Evolutionary conservation across 2,888 invertebrate species (phyloP).

Genomic region (Lithophane ornitopus): DNA sequence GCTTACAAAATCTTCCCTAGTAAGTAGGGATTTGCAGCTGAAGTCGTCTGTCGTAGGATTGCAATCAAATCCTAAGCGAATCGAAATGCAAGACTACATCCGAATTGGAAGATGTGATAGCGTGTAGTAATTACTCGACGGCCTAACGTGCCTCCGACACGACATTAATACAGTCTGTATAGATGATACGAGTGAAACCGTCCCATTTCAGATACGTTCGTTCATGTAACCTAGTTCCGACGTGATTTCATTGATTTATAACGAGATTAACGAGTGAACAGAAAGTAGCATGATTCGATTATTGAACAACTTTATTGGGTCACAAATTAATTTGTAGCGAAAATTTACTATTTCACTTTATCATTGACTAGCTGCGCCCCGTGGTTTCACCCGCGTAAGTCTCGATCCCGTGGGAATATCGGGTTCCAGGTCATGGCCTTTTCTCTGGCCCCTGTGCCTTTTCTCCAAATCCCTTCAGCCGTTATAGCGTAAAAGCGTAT

Average conservation of each 20-base stretch:
- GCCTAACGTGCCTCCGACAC: background rate
- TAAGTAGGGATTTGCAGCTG: background rate
- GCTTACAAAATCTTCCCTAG: background rate
- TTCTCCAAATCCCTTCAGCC: no score
- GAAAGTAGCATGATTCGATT: constrained; percentile 1
- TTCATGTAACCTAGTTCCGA: background rate
- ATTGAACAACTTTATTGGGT: background rate
- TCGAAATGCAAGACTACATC: background rate
- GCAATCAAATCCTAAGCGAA: background rate
- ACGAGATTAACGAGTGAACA: background rate
- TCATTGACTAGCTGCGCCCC: no score
- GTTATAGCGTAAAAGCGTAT: no score
- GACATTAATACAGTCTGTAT: background rate
- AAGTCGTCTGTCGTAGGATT: background rate
- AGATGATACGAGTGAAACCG: background rate
- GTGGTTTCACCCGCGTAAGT: no score
- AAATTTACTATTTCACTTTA: background rate
- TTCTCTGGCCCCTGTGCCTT: no score
- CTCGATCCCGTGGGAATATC: no score
- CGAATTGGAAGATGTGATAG: background rate
- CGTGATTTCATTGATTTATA: constrained; percentile 10
- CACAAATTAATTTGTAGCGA: background rate
- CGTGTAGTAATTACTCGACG: background rate
- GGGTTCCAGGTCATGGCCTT: no score
- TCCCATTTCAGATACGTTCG: background rate